A percentile compares a stretch with the other conserved stretches of the same genome.
Conservation (phyloP, 2,113 vertebrate species). For the Vanacampus margaritifer region DNA sequence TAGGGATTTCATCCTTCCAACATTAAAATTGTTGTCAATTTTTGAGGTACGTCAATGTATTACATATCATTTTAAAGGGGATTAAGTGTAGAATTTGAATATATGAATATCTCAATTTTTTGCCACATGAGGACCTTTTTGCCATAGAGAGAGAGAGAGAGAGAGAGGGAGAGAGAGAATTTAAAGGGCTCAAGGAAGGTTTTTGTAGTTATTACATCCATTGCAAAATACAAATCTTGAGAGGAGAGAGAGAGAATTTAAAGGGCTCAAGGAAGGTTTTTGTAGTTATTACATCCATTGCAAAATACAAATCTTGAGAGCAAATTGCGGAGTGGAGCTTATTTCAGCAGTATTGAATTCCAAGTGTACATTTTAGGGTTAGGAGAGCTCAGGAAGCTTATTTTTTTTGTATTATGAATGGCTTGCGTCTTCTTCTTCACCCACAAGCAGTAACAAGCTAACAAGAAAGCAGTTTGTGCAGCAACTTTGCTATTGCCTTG, state of each 20-base stretch:
- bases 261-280: neutral
- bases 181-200: neutral
- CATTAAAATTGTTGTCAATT: too few species aligned
- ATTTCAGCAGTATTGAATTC: slow-evolving; percentile 37
- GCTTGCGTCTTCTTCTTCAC: slow-evolving; percentile 21
- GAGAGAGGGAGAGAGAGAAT: slow-evolving; percentile 11
- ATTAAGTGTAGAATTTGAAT: too few species aligned
- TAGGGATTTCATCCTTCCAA: too few species aligned
- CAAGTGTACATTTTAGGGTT: slow-evolving; percentile 15
- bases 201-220: slow-evolving; percentile 49
- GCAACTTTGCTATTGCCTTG: slow-evolving; percentile 13
- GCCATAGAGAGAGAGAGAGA: too few species aligned
- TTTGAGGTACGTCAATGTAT: too few species aligned
- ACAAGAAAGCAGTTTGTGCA: neutral
- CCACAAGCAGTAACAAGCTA: slow-evolving; percentile 7
- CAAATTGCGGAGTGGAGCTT: neutral
- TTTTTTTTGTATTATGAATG: neutral
- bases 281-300: slow-evolving; percentile 51
- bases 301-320: too few species aligned
- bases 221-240: slow-evolving; percentile 9
- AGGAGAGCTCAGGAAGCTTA: slow-evolving; percentile 16
- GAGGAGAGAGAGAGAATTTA: slow-evolving; percentile 2
- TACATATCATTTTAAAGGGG: too few species aligned
- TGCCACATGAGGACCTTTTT: too few species aligned
- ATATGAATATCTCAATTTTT: too few species aligned